Conservation (phyloP, 1,140 invertebrate genomes). For the Elysia chlorotica region DNA sequence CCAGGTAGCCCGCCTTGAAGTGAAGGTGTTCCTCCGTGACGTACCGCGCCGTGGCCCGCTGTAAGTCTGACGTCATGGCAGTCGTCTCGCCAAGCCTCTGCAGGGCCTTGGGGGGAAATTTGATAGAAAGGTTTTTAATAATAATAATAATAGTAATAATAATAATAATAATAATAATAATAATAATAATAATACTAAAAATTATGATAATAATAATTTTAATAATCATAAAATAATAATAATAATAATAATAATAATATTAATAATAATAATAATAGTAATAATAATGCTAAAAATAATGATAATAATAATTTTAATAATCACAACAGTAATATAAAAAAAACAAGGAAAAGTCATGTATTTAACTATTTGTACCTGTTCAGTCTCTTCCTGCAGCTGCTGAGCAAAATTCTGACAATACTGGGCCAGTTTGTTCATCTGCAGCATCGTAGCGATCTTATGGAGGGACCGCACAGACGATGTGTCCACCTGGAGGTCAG, state of each 20-base stretch:
- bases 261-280: background rate
- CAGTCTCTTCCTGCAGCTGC: conserved; percentile 17
- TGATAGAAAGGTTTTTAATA: background rate
- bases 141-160: background rate
- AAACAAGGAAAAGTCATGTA: background rate
- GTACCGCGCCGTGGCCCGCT: background rate
- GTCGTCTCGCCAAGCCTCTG: conserved; percentile 17
- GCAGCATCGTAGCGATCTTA: conserved; percentile 31
- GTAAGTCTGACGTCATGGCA: conserved; percentile 4
- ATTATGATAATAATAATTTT: background rate
- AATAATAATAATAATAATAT: background rate
- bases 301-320: background rate
- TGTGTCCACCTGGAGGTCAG: conserved; percentile 26
- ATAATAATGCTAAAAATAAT: background rate
- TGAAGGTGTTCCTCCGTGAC: conserved; percentile 2
- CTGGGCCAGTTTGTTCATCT: conserved; percentile 26
- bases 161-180: background rate
- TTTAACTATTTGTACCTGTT: background rate
- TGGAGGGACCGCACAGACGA: conserved; percentile 23
- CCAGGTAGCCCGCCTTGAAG: background rate
- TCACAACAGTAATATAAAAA: background rate
- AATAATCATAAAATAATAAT: background rate
- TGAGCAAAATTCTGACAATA: conserved; percentile 29
- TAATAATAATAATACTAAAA: background rate
- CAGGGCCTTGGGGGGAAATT: conserved; percentile 4